Conservation (phyloP, 2,113 vertebrate genomes). For the Himantopus leucocephalus region DNA sequence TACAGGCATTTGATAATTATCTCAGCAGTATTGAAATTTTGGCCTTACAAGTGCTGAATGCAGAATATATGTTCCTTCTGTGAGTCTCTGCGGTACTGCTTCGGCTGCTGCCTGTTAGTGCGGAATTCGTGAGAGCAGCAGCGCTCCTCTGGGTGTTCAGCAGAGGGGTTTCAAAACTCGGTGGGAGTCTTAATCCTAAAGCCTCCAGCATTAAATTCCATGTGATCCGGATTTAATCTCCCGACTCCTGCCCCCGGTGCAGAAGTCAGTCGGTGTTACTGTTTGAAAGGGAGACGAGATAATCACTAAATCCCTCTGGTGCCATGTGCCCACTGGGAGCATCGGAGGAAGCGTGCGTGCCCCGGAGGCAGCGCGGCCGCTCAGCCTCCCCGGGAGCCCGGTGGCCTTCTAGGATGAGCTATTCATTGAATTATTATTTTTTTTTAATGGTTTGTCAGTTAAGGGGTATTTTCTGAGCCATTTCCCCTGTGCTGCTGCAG, state of each 20-base stretch:
- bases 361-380: too few relatives aligned
- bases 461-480: background rate
- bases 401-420: background rate
- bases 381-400: background rate
- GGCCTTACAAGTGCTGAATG: background rate
- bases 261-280: background rate
- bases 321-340: background rate
- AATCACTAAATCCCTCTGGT: constrained; percentile 20
- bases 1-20: background rate
- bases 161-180: background rate
- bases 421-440: rapidly evolving
- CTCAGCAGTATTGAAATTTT: background rate
- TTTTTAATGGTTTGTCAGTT: background rate
- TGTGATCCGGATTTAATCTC: background rate
- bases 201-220: background rate
- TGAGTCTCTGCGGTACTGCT: background rate
- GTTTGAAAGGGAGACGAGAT: constrained; percentile 10
- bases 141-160: background rate
- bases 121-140: background rate
- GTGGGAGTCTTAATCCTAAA: background rate
- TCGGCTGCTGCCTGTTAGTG: background rate
- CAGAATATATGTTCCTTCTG: background rate
- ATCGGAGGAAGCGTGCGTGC: background rate
- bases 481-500: background rate
- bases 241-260: background rate